Conservation (phyloP, 2,797 vertebrate species). For the Chelonia mydas region DNA sequence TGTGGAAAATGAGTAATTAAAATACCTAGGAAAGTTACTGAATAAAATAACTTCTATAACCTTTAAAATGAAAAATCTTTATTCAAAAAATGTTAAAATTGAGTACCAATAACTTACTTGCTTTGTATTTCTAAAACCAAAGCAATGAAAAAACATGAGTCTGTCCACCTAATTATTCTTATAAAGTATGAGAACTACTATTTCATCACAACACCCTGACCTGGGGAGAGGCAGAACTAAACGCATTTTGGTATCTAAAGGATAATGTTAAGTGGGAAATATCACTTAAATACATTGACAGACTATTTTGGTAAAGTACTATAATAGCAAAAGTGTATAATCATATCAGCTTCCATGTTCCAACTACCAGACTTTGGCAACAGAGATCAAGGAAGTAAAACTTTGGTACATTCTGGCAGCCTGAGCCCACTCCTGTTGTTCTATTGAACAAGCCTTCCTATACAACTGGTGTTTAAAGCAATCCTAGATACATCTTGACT, state of each 20-base stretch:
- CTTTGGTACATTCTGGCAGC: neutral
- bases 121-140: neutral
- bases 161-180: neutral
- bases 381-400: neutral
- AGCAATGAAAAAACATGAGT: neutral
- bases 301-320: neutral
- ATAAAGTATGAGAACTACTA: neutral
- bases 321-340: neutral
- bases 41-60: neutral
- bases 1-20: neutral
- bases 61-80: neutral
- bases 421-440: neutral
- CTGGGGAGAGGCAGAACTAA: neutral
- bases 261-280: constrained; percentile 9
- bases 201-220: neutral
- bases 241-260: neutral
- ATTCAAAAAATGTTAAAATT: neutral
- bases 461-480: neutral
- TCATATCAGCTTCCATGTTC: neutral
- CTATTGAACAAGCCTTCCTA: neutral
- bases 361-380: neutral
- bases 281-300: neutral
- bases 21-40: neutral
- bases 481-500: neutral
- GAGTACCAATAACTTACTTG: neutral